Evolutionary conservation across 2,888 invertebrate species (phyloP), one percentile per base, ranked within the genome.

Genomic region (Phyllotreta cruciferae): DNA sequence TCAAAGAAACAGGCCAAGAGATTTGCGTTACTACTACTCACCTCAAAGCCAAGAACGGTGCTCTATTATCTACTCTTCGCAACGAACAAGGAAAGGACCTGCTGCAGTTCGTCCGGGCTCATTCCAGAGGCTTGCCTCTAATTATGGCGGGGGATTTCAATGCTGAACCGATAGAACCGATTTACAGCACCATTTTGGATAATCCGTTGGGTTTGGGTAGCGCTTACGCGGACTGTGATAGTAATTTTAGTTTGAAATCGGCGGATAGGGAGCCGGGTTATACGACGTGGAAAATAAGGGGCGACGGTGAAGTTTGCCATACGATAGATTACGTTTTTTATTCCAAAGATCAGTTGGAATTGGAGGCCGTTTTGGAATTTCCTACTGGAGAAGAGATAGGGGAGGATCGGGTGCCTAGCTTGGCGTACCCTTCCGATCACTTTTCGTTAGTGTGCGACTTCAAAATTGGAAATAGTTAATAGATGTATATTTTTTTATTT

Each of bases 281-380:
- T 76, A 92, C 91, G 0, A 91, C 91, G 0, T 91, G 91, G 90
- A 91, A 91, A 76, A 84, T 87, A 36, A 82, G 91, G 0, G 88
- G 88, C 62, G 87, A 89, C 70, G 87, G 88, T 5, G 90, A 91
- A 78, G 83, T 85, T 44, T 88, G 89, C 68, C 89, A 89, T 73
- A 90, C 90, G 3, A 88, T 91, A 61, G 92, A 92, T 78, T 92
- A 92, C 78, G 84, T 90, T 6, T 90, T 90, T 79, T 88, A 87
- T 77, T 84, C 85, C 3, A 83, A 83, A 65, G 81, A 85, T 62
- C 80, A 82, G 38, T 80, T 90, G 41, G 83, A 83, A 70, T 85
- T 90, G 0, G 82, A 83, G 9, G 81, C 83, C 1, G 78, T 87
- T 2, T 76, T 88, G 36, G 82, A 85, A 57, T 84, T 91, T 64